Evolutionary conservation across 2,113 vertebrate genomes (phyloP), one percentile per base, ranked within the genome.

Genomic region (Solea senegalensis): DNA sequence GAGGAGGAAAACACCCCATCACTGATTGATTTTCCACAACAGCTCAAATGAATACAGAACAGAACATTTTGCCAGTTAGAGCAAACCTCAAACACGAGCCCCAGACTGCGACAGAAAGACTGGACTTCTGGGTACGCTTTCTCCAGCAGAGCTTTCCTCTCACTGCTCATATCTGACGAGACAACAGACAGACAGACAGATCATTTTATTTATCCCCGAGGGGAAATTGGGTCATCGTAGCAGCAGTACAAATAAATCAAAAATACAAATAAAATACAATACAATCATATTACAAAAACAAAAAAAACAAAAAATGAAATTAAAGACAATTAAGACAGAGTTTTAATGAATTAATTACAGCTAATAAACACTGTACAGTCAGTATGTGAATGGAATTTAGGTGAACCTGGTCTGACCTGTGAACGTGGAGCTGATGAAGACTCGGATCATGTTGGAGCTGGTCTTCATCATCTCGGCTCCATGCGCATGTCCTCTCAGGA

Each of bases 51-150:
- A 34, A 34, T 34, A 34, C 3, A 34, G 3, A 34, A 34, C 34
- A 21, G 21, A 21, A 56, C 4, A 16, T 2, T 16, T 51, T 34
- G 3, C 46, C 4, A 52, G 5, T 5, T 0, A 21, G 12, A 15
- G 15, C 80, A 13, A 26, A 96, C 94, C 95, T 97, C 95, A 14
- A 96, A 92, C 69, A 84, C 70, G 14, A 97, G 63, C 4, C 94
- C 91, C 0, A 94, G 91, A 52, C 91, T 86, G 59, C 93, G 94
- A 55, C 96, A 97, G 87, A 94, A 95, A 8, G 81, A 76, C 52
- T 86, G 93, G n/a, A 93, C 78, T 65, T 95, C 90, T 2, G 95
- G 94, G 84, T 90, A 90, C 0, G 86, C 92, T 0, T 69, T 73
- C 11, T 93, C 90, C 91, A 94, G 91, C 11, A 96, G 89, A 2